These are phyloP conservation scores for Phrynocephalus vlangalii DNA, from an alignment of 2,797 vertebrate genomes.

Conservation along the genomic window DNA sequence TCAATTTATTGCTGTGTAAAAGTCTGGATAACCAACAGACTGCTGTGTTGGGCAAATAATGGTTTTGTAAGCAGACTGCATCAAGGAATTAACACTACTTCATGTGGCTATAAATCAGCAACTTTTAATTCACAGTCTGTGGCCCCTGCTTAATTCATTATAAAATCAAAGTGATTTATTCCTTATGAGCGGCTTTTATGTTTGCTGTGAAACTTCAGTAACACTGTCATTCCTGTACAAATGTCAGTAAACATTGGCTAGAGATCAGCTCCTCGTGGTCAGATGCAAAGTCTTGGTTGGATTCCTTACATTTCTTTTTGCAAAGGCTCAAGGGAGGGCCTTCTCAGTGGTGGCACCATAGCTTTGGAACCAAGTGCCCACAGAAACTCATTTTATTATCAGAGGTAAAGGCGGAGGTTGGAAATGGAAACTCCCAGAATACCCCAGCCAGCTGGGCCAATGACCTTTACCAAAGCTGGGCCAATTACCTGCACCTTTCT, in stretches of 20 bases:
- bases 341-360: not conserved
- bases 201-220: not conserved
- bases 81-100: not conserved
- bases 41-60: constrained; percentile 13
- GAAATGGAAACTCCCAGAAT: too few relatives aligned
- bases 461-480: too few relatives aligned
- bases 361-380: not conserved
- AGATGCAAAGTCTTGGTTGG: not conserved
- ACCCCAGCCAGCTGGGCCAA: too few relatives aligned
- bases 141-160: not conserved
- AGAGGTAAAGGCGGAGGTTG: too few relatives aligned
- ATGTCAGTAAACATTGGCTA: not conserved
- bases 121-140: not conserved
- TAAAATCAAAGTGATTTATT: not conserved
- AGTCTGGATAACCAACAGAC: not conserved
- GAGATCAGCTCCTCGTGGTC: not conserved
- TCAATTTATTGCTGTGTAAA: constrained; percentile 25
- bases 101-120: constrained; percentile 4
- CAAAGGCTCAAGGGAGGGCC: too few relatives aligned
- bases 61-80: constrained; percentile 17
- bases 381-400: not conserved
- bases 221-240: not conserved
- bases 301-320: not conserved
- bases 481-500: too few relatives aligned
- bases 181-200: not conserved